Conservation (phyloP, 1,140 invertebrate genomes). For the Pseudomyrmex flavicornis region DNA sequence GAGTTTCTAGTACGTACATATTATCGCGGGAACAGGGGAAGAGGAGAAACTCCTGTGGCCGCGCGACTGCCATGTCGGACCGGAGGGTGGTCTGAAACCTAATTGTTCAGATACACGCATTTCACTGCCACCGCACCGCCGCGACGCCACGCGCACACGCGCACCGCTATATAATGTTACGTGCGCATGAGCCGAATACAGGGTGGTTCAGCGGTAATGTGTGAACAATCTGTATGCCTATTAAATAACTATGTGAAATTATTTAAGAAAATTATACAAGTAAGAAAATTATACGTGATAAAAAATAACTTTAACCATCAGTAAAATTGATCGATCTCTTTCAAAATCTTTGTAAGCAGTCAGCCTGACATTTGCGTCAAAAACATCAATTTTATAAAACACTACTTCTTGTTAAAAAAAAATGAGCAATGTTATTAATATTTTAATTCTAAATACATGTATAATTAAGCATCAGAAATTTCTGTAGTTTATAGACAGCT, state of each 20-base stretch:
- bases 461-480: background rate
- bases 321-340: too few relatives aligned
- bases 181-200: conserved; percentile 11
- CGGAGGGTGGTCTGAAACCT: conserved; percentile 70
- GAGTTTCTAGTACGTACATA: conserved; percentile 75
- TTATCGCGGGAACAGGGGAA: conserved; percentile 63
- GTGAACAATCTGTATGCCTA: background rate
- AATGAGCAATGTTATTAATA: background rate
- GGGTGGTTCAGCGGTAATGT: conserved; percentile 8
- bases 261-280: too few relatives aligned
- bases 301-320: too few relatives aligned
- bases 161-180: background rate
- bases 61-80: conserved; percentile 56
- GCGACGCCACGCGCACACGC: conserved; percentile 27
- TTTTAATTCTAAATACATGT: conserved; percentile 20
- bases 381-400: too few relatives aligned
- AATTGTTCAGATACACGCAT: conserved; percentile 81
- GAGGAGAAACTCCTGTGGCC: background rate
- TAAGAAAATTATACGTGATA: too few relatives aligned
- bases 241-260: background rate
- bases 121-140: conserved; percentile 64
- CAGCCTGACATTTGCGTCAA: too few relatives aligned
- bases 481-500: background rate
- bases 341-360: too few relatives aligned
- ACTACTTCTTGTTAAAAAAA: too few relatives aligned